These are phyloP conservation scores for Iguana delicatissima DNA, from an alignment of 2,797 vertebrate genomes.

Conservation along the genomic window DNA sequence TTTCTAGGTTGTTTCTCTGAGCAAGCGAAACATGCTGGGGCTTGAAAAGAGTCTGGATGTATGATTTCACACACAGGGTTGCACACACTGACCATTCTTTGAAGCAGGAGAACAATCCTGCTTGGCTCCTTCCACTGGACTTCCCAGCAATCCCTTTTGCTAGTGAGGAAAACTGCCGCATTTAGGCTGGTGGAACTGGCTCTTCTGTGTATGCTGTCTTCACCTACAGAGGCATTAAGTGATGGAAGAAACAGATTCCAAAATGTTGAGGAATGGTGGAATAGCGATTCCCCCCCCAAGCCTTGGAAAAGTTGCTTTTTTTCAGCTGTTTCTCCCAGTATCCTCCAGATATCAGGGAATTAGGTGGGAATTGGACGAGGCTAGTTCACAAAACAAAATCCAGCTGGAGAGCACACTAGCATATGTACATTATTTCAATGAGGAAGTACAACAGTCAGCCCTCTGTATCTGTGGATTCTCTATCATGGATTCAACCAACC, in stretches of 20 bases:
- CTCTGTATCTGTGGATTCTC: too few species aligned
- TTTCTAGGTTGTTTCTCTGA: background rate
- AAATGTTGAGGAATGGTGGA: background rate
- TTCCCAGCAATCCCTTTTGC: background rate
- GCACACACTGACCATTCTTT: background rate
- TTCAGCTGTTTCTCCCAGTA: too few species aligned
- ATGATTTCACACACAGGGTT: background rate
- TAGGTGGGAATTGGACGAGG: background rate
- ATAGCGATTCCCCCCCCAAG: background rate
- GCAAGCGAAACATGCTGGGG: background rate
- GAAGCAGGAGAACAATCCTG: slow-evolving; percentile 15
- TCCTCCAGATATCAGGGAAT: background rate
- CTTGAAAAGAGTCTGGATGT: background rate
- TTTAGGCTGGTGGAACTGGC: background rate
- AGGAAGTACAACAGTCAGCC: too few species aligned
- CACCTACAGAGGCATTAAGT: background rate
- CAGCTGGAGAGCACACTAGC: background rate
- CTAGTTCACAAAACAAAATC: background rate
- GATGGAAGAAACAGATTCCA: background rate
- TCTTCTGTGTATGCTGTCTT: background rate
- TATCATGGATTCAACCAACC: too few species aligned
- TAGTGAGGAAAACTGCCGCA: background rate
- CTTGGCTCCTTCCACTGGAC: background rate
- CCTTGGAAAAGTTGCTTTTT: background rate
- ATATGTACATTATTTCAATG: background rate